Conservation (phyloP, 2,888 invertebrate genomes). For the Saturnia pavonia region DNA sequence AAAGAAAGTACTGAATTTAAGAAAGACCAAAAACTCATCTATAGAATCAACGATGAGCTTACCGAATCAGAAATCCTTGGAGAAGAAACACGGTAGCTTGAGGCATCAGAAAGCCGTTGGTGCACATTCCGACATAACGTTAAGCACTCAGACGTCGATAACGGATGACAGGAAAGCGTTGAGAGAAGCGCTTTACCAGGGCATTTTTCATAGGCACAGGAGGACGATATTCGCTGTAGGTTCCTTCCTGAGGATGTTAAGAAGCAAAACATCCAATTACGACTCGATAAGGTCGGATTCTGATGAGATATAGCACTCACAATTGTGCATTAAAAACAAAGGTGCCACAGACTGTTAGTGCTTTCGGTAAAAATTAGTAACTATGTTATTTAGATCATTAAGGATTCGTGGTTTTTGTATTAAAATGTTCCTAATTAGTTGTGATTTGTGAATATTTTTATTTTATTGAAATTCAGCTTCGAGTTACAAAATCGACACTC, state of each 20-base stretch:
- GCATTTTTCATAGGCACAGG: constrained; percentile 89
- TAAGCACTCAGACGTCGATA: constrained; percentile 72
- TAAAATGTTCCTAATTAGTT: constrained; percentile 77
- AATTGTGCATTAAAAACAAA: constrained; percentile 48
- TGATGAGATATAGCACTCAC: constrained; percentile 76
- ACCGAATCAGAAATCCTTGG: constrained; percentile 78
- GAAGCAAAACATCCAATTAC: constrained; percentile 88
- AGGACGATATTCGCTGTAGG: constrained; percentile 89
- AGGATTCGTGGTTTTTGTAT: constrained; percentile 60
- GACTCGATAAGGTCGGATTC: constrained; percentile 86
- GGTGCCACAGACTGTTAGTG: constrained; percentile 72
- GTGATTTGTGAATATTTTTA: constrained; percentile 42
- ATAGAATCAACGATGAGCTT: constrained; percentile 80
- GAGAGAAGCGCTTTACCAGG: constrained; percentile 88
- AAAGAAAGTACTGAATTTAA: constrained; percentile 70
- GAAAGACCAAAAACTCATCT: constrained; percentile 77
- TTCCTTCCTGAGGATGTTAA: constrained; percentile 87
- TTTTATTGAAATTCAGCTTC: constrained; percentile 55
- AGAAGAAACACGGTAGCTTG: constrained; percentile 79
- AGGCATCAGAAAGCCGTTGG: constrained; percentile 83
- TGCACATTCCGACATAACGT: constrained; percentile 82
- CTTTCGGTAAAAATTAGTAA: constrained; percentile 63
- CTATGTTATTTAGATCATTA: constrained; percentile 50
- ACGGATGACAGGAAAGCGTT: constrained; percentile 85
- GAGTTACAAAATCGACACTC: constrained; percentile 16